These are phyloP conservation scores for Morelia viridis DNA, from an alignment of 2,797 vertebrate genomes.

Conservation along the genomic window DNA sequence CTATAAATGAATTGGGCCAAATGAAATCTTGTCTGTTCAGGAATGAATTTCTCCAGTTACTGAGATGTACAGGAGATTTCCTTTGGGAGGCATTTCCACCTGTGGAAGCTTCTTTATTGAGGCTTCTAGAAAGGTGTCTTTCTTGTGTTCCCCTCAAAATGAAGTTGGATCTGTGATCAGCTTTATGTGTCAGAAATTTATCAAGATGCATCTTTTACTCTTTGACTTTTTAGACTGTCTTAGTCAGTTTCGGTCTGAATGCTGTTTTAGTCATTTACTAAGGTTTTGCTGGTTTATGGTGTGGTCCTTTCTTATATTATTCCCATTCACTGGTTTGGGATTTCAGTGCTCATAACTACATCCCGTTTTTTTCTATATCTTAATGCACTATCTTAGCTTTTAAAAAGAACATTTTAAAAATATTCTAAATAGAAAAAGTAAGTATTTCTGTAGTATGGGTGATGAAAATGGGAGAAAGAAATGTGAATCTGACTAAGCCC, in stretches of 20 bases:
- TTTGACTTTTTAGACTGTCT: not conserved
- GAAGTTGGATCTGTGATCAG: not conserved
- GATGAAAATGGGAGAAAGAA: slow-evolving; percentile 39
- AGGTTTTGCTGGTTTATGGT: not conserved
- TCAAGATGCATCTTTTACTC: not conserved
- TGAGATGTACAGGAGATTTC: not conserved
- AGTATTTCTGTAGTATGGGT: slow-evolving; percentile 4
- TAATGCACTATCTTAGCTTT: not conserved
- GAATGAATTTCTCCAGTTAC: not conserved
- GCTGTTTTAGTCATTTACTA: not conserved
- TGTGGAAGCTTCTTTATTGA: not conserved
- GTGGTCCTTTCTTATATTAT: not conserved
- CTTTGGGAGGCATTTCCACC: too few relatives aligned
- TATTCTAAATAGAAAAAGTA: not conserved
- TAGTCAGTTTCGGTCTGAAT: not conserved
- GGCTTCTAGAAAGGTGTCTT: not conserved
- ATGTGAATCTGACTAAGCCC: slow-evolving; percentile 22
- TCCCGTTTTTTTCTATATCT: not conserved
- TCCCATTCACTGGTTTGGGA: not conserved
- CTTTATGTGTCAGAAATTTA: not conserved
- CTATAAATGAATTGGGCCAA: not conserved
- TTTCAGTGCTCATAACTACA: not conserved
- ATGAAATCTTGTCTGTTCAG: not conserved
- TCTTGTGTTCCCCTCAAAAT: not conserved
- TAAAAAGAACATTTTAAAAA: not conserved